Conservation (phyloP, 1,140 invertebrate genomes). For the Xylocopa sonorina region DNA sequence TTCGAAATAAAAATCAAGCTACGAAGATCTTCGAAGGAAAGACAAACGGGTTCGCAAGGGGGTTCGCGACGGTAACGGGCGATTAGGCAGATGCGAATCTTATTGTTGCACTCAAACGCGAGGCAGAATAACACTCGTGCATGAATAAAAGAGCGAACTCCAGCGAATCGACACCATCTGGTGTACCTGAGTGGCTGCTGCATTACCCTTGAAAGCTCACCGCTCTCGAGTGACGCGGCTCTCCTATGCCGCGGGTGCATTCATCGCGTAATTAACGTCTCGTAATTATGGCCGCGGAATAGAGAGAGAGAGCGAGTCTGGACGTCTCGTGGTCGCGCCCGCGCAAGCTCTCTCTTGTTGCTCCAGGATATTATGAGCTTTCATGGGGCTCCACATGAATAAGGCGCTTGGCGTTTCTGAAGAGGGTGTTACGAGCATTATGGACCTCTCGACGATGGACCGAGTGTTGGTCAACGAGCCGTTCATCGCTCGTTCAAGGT, state of each 20-base stretch:
- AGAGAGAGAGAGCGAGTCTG: constrained; percentile 49
- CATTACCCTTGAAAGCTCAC: constrained; percentile 62
- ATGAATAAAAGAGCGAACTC: constrained; percentile 35
- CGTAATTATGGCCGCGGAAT: constrained; percentile 69
- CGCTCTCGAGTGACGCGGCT: constrained; percentile 53
- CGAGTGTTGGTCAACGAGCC: constrained; percentile 61
- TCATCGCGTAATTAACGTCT: constrained; percentile 75
- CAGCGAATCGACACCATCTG: constrained; percentile 53
- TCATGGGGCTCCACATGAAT: constrained; percentile 67
- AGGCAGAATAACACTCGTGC: constrained; percentile 30
- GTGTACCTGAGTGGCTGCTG: constrained; percentile 54
- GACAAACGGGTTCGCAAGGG: neutral
- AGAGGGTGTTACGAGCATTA: constrained; percentile 68
- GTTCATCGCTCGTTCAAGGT: constrained; percentile 61
- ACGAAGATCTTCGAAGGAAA: no score
- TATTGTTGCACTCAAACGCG: constrained; percentile 30
- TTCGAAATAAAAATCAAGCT: neutral
- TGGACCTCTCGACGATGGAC: constrained; percentile 60
- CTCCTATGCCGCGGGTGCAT: constrained; percentile 59
- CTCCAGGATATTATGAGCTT: constrained; percentile 70
- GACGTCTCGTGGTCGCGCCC: constrained; percentile 45
- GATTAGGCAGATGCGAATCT: constrained; percentile 48
- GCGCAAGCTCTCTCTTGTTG: constrained; percentile 51
- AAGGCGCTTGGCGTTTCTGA: constrained; percentile 65
- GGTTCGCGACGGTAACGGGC: neutral